Conservation (phyloP, 2,888 invertebrate genomes). For the Lasioglossum calceatum region DNA sequence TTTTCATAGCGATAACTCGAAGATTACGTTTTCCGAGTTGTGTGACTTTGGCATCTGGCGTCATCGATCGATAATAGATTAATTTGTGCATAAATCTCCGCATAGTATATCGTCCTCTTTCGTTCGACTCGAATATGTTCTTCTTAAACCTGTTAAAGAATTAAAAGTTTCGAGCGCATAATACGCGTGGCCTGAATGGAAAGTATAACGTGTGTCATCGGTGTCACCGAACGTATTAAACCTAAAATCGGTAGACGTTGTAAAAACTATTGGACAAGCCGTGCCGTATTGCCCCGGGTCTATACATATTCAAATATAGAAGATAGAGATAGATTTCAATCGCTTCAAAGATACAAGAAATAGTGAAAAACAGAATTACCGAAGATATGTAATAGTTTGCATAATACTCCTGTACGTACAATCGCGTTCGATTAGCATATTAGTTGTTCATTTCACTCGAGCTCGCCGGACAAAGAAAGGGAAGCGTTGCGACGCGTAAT, state of each 20-base stretch:
- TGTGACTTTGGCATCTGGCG: not conserved
- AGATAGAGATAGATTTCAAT: not conserved
- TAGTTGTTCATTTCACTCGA: not conserved
- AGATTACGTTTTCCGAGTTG: not conserved
- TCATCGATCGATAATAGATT: not conserved
- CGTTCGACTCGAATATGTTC: too few species aligned
- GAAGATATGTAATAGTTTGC: not conserved
- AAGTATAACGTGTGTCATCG: not conserved
- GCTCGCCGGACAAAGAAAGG: not conserved
- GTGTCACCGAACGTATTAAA: not conserved
- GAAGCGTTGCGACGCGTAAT: not conserved
- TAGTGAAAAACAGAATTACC: not conserved
- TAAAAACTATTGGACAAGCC: not conserved
- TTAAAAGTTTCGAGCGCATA: not conserved
- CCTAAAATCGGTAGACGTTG: not conserved
- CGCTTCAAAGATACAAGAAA: not conserved
- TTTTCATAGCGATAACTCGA: too few species aligned
- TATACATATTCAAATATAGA: not conserved
- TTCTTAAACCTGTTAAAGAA: not conserved
- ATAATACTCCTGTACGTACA: not conserved
- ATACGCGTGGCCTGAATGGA: not conserved
- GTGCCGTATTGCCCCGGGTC: not conserved
- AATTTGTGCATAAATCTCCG: not conserved
- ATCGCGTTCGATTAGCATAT: not conserved
- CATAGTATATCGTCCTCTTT: too few species aligned